Conservation (phyloP, 2,113 vertebrate species). For the Pleuronectes platessa region DNA sequence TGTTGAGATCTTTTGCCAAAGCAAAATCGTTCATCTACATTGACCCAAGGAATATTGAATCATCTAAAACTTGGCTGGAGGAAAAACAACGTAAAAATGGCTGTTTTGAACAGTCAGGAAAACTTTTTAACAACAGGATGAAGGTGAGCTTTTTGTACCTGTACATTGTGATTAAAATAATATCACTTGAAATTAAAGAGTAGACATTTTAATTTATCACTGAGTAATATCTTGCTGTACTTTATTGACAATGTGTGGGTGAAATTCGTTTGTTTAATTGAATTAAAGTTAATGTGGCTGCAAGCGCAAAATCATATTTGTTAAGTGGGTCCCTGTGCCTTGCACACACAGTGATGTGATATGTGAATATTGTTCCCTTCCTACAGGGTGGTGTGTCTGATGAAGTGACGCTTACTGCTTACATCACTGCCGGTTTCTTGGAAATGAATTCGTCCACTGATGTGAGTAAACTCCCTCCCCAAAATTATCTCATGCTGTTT, state of each 20-base stretch:
- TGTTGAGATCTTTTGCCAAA: constrained; percentile 80
- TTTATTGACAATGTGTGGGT: too few relatives aligned
- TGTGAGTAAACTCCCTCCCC: constrained; percentile 42
- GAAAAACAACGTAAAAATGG: constrained; percentile 77
- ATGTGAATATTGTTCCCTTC: background rate
- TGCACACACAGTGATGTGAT: background rate
- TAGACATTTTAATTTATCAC: too few relatives aligned
- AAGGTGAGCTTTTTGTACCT: constrained; percentile 72
- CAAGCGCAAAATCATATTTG: background rate
- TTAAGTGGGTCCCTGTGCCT: background rate
- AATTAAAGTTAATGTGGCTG: too few relatives aligned
- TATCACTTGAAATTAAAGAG: too few relatives aligned
- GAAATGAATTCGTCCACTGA: constrained; percentile 75
- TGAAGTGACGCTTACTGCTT: constrained; percentile 84
- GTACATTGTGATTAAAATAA: too few relatives aligned
- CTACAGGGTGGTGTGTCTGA: constrained; percentile 85
- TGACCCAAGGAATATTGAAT: constrained; percentile 54
- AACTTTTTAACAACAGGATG: constrained; percentile 84
- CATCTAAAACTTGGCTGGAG: constrained; percentile 77
- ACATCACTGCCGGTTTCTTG: constrained; percentile 79
- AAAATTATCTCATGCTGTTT: background rate
- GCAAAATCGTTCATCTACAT: constrained; percentile 79
- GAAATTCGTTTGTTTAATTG: too few relatives aligned
- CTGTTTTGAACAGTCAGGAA: constrained; percentile 82
- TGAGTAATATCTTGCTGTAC: too few relatives aligned